Evolutionary conservation across 2,113 vertebrate genomes (phyloP).

Genomic region (Saiga tatarica): DNA sequence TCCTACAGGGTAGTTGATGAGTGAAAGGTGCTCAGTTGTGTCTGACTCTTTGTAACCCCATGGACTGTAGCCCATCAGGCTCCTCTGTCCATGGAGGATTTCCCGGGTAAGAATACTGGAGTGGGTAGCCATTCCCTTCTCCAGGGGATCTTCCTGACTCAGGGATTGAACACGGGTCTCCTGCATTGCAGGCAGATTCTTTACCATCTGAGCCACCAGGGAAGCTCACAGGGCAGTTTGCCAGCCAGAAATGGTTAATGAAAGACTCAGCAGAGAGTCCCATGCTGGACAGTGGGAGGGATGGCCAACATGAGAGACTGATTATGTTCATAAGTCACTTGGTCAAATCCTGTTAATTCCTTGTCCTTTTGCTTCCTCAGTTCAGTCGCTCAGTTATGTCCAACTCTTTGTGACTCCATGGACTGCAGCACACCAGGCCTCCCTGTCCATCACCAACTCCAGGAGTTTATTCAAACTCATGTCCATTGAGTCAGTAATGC

Average conservation of each 20-base stretch:
- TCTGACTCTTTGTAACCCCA: not conserved
- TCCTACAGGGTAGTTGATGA: not conserved
- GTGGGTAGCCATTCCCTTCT: not conserved
- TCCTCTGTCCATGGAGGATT: not conserved
- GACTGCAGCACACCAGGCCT: not conserved
- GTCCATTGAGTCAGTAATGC: not conserved
- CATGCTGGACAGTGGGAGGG: not conserved
- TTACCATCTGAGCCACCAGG: not conserved
- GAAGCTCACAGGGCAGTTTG: not conserved
- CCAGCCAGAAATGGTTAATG: not conserved
- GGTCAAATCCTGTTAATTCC: not conserved
- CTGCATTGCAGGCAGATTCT: not conserved
- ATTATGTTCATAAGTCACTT: not conserved
- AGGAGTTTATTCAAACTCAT: not conserved
- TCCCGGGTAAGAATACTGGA: not conserved
- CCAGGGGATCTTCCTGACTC: not conserved
- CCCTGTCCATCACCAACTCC: not conserved
- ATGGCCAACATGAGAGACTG: not conserved
- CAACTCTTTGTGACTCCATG: not conserved
- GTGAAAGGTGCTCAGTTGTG: not conserved
- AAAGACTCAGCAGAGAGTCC: not conserved
- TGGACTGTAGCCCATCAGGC: not conserved
- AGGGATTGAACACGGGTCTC: not conserved
- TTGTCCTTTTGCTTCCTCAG: not conserved
- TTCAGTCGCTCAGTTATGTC: rapidly evolving